phyloP scores from a whole-genome alignment of 2,113 vertebrate genomes.

The Chelonoidis abingdonii region DNA sequence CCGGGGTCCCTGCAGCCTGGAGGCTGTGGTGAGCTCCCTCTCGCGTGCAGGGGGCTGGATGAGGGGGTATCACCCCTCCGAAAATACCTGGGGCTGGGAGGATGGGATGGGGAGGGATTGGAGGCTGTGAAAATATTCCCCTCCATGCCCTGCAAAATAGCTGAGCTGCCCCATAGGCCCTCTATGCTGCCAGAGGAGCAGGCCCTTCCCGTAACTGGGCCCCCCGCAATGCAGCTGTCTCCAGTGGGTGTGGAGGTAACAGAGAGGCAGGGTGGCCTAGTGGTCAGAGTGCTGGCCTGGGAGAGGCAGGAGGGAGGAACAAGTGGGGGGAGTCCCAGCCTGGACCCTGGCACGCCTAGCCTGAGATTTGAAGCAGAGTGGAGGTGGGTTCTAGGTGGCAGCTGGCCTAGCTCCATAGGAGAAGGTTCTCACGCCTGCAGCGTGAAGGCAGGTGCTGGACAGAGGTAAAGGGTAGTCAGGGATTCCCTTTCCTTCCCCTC shows the following conservation, averaged over 20 bases:
- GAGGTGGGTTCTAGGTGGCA: background rate
- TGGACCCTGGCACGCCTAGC: background rate
- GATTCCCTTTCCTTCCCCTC: background rate
- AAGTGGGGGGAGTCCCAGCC: too few relatives aligned
- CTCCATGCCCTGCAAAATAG: background rate
- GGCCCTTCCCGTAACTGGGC: too few relatives aligned
- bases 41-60: too few relatives aligned
- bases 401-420: background rate
- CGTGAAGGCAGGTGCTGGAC: background rate
- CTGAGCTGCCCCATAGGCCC: too few relatives aligned
- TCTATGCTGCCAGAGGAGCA: background rate
- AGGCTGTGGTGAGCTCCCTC: background rate
- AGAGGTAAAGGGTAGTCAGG: background rate
- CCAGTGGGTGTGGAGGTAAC: background rate
- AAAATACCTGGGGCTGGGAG: background rate
- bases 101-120: background rate
- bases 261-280: background rate
- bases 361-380: background rate
- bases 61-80: background rate
- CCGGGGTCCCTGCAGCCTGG: background rate
- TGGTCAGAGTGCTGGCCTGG: background rate
- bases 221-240: background rate
- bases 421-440: background rate
- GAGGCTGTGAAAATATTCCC: too few relatives aligned
- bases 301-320: background rate